Conservation (phyloP, 2,797 vertebrate species). For the Oreortyx pictus region DNA sequence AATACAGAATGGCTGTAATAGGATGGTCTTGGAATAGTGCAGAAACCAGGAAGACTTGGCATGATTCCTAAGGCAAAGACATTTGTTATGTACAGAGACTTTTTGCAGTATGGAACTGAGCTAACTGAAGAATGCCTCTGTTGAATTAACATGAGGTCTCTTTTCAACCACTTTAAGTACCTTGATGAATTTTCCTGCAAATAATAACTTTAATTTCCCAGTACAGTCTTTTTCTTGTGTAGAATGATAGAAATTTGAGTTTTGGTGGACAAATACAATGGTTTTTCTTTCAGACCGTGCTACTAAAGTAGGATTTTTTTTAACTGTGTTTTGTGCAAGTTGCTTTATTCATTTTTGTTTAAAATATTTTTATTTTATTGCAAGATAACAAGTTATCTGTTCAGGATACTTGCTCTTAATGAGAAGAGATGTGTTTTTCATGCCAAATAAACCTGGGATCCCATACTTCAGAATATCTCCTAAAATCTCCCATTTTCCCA, state of each 20-base stretch:
- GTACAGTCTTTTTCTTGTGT: neutral
- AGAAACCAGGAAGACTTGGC: neutral
- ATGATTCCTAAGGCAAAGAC: neutral
- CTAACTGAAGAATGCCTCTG: neutral
- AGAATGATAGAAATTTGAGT: neutral
- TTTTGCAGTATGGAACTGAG: neutral
- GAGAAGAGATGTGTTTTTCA: neutral
- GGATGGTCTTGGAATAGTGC: neutral
- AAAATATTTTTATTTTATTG: neutral
- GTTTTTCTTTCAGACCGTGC: neutral
- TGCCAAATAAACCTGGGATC: neutral
- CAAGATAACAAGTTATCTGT: neutral
- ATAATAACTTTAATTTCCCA: neutral
- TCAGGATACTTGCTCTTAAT: neutral
- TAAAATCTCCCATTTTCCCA: neutral
- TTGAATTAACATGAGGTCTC: neutral
- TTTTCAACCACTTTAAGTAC: neutral
- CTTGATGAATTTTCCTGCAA: neutral
- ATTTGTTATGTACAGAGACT: neutral
- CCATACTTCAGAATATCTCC: neutral
- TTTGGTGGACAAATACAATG: neutral
- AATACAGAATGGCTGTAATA: neutral
- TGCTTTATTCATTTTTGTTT: neutral
- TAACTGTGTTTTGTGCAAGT: neutral
- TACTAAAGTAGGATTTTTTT: neutral